Evolutionary conservation across 2,888 invertebrate genomes (phyloP), one percentile per base, ranked within the genome.

Genomic region (Lasioglossum marginatum): DNA sequence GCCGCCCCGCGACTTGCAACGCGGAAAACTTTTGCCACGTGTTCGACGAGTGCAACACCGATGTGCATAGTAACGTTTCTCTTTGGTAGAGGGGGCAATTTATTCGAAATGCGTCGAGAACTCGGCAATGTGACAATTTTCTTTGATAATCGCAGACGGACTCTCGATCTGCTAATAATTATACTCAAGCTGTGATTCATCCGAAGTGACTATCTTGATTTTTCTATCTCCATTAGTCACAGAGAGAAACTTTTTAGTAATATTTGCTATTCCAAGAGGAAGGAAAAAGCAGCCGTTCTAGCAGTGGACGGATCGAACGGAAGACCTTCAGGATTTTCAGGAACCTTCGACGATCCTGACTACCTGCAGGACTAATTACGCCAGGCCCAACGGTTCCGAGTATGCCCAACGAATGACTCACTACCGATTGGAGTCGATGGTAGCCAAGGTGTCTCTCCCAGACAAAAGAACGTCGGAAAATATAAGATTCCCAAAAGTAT

Each of bases 321-420:
- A 37, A 57, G 72, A 45, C 77, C 78, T 88, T 79, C 75, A 60
- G 48, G 73, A 45, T 81, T 87, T 83, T 82, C 19, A 4, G 23
- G 79, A 75, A 82, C 72, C 79, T 43, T 71, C 40, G n/a, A 60
- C 57, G 68, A 70, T 82, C 80, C 77, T 10, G 81, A 23, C 87
- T 89, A 89, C 89, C 89, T 89, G 89, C 80, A 85, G 23, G 80
- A 81, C 88, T 88, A 89, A 89, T 89, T 89, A 81, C 85, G 52
- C 74, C 72, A 23, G 78, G 19, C 60, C 76, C 37, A 52, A 71
- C 73, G 72, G 77, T 74, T 63, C 79, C 31, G 66, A 85, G 75
- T 77, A 79, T 60, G 75, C 79, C 70, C 34, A 3, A 75, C 23
- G 60, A 82, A 66, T 86, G 86, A 88, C 78, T 88, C 84, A 84